Percentiles rank a stretch among this genome's conserved stretches.
These are phyloP conservation scores for Willisornis vidua DNA, from an alignment of 2,113 vertebrate species.

Conservation along the genomic window DNA sequence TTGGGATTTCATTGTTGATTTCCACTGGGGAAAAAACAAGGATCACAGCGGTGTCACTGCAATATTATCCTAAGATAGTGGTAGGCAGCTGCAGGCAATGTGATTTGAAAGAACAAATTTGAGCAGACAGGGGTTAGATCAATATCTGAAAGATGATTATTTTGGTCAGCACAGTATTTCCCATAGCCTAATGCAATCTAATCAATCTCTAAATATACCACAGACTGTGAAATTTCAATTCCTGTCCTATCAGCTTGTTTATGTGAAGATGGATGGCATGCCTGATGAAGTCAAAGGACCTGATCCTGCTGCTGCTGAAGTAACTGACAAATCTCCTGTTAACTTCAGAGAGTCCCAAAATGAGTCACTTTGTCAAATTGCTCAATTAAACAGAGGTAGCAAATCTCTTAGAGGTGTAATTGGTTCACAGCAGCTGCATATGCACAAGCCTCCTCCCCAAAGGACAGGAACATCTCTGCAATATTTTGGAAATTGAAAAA, in stretches of 20 bases:
- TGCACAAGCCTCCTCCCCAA: not conserved
- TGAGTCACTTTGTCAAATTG: not conserved
- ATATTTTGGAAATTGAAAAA: not conserved
- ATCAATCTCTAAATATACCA: slow-evolving; percentile 56
- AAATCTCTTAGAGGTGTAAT: not conserved
- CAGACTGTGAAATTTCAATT: slow-evolving; percentile 62
- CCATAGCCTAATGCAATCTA: slow-evolving; percentile 28
- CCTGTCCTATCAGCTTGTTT: slow-evolving; percentile 15
- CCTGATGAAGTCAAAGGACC: not conserved
- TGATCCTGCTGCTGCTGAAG: not conserved
- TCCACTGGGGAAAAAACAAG: not conserved
- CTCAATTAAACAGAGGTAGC: not conserved
- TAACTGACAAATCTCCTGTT: not conserved
- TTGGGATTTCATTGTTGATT: not conserved
- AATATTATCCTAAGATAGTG: not conserved
- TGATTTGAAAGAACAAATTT: slow-evolving; percentile 59
- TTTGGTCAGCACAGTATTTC: slow-evolving; percentile 41
- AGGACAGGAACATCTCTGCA: not conserved
- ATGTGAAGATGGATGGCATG: slow-evolving; percentile 5
- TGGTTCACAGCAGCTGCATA: not conserved
- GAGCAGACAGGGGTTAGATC: slow-evolving; percentile 63
- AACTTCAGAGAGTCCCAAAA: not conserved
- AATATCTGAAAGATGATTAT: slow-evolving; percentile 51
- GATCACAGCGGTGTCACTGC: not conserved
- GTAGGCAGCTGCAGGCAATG: not conserved